These are phyloP conservation scores for Sympetrum striolatum DNA, from an alignment of 2,888 invertebrate species.

Conservation along the genomic window DNA sequence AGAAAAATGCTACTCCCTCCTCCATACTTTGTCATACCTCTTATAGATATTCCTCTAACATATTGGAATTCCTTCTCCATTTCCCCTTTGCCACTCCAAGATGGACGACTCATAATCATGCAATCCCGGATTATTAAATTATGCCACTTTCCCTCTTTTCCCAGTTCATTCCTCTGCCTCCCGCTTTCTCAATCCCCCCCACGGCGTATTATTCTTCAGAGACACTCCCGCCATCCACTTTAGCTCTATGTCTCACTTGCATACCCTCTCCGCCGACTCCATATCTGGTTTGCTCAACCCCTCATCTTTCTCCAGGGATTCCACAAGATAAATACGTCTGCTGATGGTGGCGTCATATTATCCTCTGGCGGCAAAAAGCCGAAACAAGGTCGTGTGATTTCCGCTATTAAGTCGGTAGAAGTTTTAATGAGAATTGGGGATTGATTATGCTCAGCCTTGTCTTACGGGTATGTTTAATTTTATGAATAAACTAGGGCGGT, in stretches of 20 bases:
- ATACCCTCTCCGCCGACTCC: not conserved
- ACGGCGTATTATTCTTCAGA: not conserved
- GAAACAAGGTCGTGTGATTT: slow-evolving; percentile 30
- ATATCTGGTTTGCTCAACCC: slow-evolving; percentile 22
- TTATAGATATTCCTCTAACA: not conserved
- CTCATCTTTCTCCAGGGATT: not conserved
- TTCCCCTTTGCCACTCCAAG: not conserved
- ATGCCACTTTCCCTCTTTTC: not conserved
- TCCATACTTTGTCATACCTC: not conserved
- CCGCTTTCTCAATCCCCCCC: not conserved
- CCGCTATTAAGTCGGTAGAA: slow-evolving; percentile 12
- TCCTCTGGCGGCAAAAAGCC: slow-evolving; percentile 37
- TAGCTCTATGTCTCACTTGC: slow-evolving; percentile 13
- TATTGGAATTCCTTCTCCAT: not conserved
- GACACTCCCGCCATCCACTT: not conserved
- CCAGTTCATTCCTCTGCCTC: not conserved
- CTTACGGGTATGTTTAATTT: slow-evolving; percentile 9
- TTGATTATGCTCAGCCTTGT: slow-evolving; percentile 5
- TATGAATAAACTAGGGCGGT: not conserved
- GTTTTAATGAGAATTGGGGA: slow-evolving; percentile 31
- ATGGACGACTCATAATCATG: slow-evolving; percentile 8
- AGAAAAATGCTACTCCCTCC: not conserved
- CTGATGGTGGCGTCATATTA: slow-evolving; percentile 29
- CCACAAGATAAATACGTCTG: slow-evolving; percentile 26
- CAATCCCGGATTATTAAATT: slow-evolving; percentile 8